Conservation (phyloP, 2,888 invertebrate species). For the Poecilobothrus nobilitatus region DNA sequence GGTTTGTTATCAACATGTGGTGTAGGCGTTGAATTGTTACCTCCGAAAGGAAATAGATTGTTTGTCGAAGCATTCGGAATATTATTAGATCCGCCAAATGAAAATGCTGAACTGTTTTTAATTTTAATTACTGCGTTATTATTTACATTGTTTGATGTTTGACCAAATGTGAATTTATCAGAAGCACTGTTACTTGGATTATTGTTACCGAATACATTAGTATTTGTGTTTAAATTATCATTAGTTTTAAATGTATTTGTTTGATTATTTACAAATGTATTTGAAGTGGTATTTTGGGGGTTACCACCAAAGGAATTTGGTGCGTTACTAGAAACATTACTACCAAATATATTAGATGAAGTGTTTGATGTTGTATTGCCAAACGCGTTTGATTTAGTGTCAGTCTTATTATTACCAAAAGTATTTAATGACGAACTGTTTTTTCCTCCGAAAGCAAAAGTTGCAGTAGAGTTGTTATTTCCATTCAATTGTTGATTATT, state of each 20-base stretch:
- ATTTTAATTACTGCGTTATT: neutral
- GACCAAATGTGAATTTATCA: conserved; percentile 7
- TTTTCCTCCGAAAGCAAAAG: conserved; percentile 19
- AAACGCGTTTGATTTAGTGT: neutral
- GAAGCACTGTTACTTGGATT: neutral
- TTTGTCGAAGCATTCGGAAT: neutral
- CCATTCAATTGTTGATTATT: neutral
- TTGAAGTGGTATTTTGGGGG: conserved; percentile 13
- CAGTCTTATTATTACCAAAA: neutral
- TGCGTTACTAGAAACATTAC: neutral
- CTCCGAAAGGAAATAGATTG: conserved; percentile 14
- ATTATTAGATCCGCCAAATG: conserved; percentile 16
- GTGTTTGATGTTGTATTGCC: conserved; percentile 12
- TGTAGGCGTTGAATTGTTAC: neutral
- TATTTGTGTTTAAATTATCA: neutral
- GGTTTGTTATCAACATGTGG: neutral
- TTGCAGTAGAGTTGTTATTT: neutral
- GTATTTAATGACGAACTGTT: neutral
- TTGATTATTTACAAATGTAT: conserved; percentile 19
- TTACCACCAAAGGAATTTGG: neutral
- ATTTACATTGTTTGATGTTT: neutral
- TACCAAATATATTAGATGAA: neutral
- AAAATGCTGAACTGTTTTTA: conserved; percentile 13
- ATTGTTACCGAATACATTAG: neutral
- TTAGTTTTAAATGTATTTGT: conserved; percentile 5